Percentiles rank a stretch among this genome's conserved stretches.
These are phyloP conservation scores for Sinocyclocheilus grahami DNA, from an alignment of 2,113 vertebrate genomes.

Conservation along the genomic window DNA sequence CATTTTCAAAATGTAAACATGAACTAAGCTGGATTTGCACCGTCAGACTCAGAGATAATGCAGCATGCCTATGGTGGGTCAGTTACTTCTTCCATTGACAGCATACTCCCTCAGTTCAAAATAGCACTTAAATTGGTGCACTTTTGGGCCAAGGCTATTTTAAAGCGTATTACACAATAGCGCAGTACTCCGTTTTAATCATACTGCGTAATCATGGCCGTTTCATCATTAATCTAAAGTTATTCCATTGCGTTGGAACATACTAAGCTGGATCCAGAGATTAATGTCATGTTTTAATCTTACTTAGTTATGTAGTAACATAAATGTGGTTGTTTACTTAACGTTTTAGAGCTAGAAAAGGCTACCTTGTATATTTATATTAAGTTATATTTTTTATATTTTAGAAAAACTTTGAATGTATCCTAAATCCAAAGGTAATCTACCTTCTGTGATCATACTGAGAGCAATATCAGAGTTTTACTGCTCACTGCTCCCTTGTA, in stretches of 20 bases:
- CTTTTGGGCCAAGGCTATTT: constrained; percentile 15
- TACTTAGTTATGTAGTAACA: background rate
- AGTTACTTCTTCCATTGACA: constrained; percentile 38
- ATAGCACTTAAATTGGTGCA: background rate
- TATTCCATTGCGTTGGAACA: background rate
- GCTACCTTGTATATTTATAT: background rate
- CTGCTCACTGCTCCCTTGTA: constrained; percentile 57
- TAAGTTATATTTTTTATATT: background rate
- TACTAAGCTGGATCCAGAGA: constrained; percentile 12
- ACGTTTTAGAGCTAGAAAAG: background rate
- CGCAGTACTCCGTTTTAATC: background rate
- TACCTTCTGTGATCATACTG: constrained; percentile 63
- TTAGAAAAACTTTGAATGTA: constrained; percentile 38
- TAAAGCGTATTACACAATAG: constrained; percentile 16
- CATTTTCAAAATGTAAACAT: constrained; percentile 42
- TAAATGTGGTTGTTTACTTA: background rate
- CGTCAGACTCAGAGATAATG: constrained; percentile 55
- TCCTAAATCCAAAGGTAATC: constrained; percentile 54
- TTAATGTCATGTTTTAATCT: constrained; percentile 18
- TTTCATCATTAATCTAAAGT: constrained; percentile 14
- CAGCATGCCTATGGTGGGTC: constrained; percentile 44
- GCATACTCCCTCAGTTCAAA: background rate
- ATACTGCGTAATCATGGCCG: background rate
- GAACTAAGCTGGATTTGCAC: constrained; percentile 62
- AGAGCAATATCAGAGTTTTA: constrained; percentile 63